phyloP scores from a whole-genome alignment of 2,113 vertebrate species.

The Hippoglossus stenolepis region DNA sequence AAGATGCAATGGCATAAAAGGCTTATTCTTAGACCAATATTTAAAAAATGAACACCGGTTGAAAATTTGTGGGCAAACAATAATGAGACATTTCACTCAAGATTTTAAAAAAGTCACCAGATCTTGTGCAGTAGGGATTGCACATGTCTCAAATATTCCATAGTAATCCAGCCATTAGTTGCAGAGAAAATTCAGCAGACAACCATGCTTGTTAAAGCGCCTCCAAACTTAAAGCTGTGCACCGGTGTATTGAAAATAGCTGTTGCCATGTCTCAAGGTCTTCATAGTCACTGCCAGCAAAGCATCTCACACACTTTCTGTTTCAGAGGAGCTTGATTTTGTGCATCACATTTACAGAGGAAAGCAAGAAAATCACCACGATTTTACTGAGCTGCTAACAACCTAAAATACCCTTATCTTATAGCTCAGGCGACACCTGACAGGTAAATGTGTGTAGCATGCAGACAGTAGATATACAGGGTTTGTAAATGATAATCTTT shows the following conservation, averaged over 20 bases:
- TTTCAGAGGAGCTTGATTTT: background rate
- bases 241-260: background rate
- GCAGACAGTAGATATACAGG: background rate
- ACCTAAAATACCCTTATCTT: background rate
- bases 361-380: background rate
- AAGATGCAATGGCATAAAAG: no score
- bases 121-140: background rate
- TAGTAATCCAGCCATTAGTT: background rate
- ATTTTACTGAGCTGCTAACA: constrained; percentile 2
- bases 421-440: no score
- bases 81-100: background rate
- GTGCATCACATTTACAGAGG: no score
- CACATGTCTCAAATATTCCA: background rate
- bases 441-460: no score
- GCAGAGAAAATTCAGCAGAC: background rate
- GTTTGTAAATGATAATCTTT: background rate
- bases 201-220: no score
- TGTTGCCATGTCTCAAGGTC: background rate
- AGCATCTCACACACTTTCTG: background rate
- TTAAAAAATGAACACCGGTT: background rate
- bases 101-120: background rate
- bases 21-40: background rate
- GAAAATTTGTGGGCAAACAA: background rate
- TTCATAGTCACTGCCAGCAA: background rate
- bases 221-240: background rate